phyloP scores from a whole-genome alignment of 2,797 vertebrate genomes.

The Gallinago stenura region DNA sequence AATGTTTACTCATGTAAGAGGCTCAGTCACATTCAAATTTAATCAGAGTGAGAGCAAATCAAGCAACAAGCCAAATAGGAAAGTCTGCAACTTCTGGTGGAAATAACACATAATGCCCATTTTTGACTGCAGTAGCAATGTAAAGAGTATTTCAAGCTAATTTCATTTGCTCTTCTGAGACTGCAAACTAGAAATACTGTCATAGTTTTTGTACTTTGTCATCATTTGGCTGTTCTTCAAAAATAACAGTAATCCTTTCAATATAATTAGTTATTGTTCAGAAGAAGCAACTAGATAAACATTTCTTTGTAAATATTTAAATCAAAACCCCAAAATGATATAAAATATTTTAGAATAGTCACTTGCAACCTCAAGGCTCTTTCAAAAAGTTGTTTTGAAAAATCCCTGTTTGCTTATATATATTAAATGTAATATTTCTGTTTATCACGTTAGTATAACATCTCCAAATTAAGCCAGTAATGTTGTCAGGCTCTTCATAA shows the following conservation, averaged over 20 bases:
- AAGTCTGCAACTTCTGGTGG: background rate
- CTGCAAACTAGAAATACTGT: background rate
- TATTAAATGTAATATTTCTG: background rate
- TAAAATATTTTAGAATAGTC: background rate
- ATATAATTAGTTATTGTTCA: background rate
- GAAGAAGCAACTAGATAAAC: background rate
- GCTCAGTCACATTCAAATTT: background rate
- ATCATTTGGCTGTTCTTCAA: background rate
- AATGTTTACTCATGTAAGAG: background rate
- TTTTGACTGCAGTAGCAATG: background rate
- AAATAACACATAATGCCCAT: background rate
- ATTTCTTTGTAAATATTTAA: background rate
- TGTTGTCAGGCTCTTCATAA: background rate
- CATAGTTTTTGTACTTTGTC: background rate
- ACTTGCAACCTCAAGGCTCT: background rate
- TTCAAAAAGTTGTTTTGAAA: background rate
- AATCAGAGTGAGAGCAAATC: background rate
- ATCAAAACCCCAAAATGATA: background rate
- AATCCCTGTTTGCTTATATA: background rate
- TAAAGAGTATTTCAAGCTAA: background rate
- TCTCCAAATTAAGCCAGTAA: background rate
- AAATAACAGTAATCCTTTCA: background rate
- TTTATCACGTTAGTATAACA: background rate
- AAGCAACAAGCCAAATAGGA: background rate
- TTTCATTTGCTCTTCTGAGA: slow-evolving; percentile 6